Percentiles rank a stretch among this genome's conserved stretches.
Conservation (phyloP, 2,797 vertebrate genomes). For the Chloroceryle inda region DNA sequence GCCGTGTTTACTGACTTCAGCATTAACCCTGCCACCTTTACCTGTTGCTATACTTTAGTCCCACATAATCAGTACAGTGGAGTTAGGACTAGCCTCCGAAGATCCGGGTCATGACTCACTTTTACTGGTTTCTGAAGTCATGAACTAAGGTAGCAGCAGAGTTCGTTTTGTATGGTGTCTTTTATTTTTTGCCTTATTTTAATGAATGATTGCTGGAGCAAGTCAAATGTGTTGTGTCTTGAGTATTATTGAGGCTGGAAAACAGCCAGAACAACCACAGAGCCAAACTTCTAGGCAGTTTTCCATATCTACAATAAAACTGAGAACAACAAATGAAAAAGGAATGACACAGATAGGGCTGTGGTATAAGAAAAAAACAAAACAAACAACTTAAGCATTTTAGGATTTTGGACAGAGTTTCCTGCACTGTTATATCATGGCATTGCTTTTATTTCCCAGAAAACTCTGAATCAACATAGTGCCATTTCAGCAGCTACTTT, state of each 20-base stretch:
- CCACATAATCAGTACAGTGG: neutral
- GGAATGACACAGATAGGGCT: constrained; percentile 3
- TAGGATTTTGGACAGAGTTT: neutral
- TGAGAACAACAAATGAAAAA: constrained; percentile 16
- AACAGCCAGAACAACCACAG: neutral
- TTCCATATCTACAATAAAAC: constrained; percentile 51
- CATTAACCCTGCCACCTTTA: neutral
- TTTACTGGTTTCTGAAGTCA: neutral
- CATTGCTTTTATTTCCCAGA: neutral
- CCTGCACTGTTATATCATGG: neutral
- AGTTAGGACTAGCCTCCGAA: neutral
- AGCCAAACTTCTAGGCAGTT: constrained; percentile 34
- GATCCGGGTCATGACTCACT: neutral
- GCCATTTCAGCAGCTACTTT: neutral
- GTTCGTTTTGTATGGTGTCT: neutral
- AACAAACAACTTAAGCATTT: neutral
- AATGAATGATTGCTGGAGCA: neutral
- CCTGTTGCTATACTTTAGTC: neutral
- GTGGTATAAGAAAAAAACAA: neutral
- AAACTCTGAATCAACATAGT: neutral
- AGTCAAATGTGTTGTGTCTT: neutral
- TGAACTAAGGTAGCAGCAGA: neutral
- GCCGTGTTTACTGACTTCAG: neutral
- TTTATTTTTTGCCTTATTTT: neutral
- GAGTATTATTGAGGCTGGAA: neutral